Conservation (phyloP, 1,140 invertebrate genomes). For the Lutraria rhynchaena region DNA sequence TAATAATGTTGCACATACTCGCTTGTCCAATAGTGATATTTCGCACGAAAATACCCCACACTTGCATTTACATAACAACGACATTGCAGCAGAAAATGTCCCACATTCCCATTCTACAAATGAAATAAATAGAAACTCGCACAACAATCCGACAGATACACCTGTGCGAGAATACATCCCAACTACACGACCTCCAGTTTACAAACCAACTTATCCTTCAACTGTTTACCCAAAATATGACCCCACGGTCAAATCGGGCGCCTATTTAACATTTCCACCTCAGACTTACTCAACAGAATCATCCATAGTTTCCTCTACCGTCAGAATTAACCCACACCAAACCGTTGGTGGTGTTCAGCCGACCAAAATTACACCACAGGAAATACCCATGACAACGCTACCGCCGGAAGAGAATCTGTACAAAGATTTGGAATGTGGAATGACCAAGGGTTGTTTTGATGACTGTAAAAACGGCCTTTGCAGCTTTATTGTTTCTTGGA, state of each 20-base stretch:
- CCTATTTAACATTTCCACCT: slow-evolving; percentile 23
- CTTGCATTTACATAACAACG: no score
- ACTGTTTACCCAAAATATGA: background rate
- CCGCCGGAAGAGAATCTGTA: background rate
- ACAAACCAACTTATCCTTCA: background rate
- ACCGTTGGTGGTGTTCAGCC: background rate
- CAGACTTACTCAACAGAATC: slow-evolving; percentile 1
- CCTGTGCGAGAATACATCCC: background rate
- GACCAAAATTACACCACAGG: background rate
- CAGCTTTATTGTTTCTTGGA: slow-evolving; percentile 53
- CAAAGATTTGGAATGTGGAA: slow-evolving; percentile 32
- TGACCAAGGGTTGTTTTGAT: slow-evolving; percentile 54
- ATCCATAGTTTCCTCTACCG: background rate
- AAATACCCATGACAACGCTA: background rate
- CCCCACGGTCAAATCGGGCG: background rate
- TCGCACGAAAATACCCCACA: no score
- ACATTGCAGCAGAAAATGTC: no score
- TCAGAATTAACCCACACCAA: background rate
- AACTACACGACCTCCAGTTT: background rate
- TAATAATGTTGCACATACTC: no score
- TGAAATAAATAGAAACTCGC: no score
- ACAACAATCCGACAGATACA: background rate
- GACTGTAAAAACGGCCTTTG: slow-evolving; percentile 42
- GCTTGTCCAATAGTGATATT: no score
- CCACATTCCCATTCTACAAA: no score